phyloP scores from a whole-genome alignment of 1,140 invertebrate genomes.

The Aethina tumida region DNA sequence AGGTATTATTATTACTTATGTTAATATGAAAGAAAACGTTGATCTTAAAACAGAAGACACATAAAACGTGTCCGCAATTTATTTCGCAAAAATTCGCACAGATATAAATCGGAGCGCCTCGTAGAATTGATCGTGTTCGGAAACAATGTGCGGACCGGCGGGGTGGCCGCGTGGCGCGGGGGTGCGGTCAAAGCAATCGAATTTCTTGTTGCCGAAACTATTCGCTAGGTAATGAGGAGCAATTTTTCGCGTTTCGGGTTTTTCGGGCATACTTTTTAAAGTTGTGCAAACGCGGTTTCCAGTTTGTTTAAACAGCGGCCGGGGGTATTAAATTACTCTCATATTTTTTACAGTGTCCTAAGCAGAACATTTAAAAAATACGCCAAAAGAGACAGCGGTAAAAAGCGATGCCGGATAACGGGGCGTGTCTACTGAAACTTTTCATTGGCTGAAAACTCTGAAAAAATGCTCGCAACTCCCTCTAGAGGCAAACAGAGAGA shows the following conservation, averaged over 20 bases:
- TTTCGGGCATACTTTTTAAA: constrained; percentile 22
- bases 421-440: constrained; percentile 29
- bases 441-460: constrained; percentile 36
- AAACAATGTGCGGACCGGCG: no score
- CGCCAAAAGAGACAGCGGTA: constrained; percentile 24
- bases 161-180: no score
- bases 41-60: no score
- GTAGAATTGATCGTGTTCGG: no score
- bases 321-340: constrained; percentile 35
- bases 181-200: no score
- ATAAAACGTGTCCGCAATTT: no score
- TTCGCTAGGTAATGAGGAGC: constrained; percentile 19
- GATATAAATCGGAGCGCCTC: no score
- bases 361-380: constrained; percentile 32
- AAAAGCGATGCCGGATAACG: constrained; percentile 25
- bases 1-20: no score
- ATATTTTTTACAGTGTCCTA: constrained; percentile 35
- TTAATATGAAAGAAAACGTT: no score
- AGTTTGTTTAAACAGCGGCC: constrained; percentile 35
- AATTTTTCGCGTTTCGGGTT: constrained; percentile 27
- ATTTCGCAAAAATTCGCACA: no score
- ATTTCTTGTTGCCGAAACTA: constrained; percentile 22
- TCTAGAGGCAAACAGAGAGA: constrained; percentile 26
- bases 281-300: constrained; percentile 29
- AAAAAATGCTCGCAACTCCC: constrained; percentile 33